Evolutionary conservation across 2,113 vertebrate species (phyloP).

Genomic region (Monopterus albus): DNA sequence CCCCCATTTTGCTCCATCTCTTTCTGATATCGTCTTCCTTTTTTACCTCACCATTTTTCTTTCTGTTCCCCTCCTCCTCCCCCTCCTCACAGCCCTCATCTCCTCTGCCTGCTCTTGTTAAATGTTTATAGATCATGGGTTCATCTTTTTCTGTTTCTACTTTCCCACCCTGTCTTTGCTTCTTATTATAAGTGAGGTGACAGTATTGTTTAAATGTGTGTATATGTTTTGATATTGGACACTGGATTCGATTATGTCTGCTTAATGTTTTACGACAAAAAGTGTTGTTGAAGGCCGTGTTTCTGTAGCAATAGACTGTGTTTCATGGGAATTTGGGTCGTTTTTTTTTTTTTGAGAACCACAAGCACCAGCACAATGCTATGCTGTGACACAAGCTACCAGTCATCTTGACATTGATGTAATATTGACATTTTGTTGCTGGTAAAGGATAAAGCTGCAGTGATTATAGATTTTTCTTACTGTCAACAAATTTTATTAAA

Average conservation of each 20-base stretch:
- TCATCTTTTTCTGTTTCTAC: conserved; percentile 60
- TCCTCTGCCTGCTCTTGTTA: conserved; percentile 67
- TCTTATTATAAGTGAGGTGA: conserved; percentile 23
- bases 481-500: no score
- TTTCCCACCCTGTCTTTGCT: conserved; percentile 36
- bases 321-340: conserved; percentile 7
- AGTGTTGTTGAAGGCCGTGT: background rate
- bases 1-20: conserved; percentile 52
- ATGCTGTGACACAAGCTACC: background rate
- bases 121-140: conserved; percentile 73
- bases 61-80: conserved; percentile 32
- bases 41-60: conserved; percentile 61
- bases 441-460: background rate
- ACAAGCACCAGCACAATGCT: background rate
- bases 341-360: conserved; percentile 16
- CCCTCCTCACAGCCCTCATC: conserved; percentile 39
- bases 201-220: conserved; percentile 23
- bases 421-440: background rate
- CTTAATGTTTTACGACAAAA: conserved; percentile 9
- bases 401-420: background rate
- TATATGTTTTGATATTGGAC: conserved; percentile 7
- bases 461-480: no score
- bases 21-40: conserved; percentile 46
- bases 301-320: no score
- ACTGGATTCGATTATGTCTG: conserved; percentile 15